A percentile compares a stretch with the other conserved stretches of the same genome.
These are phyloP conservation scores for Otis tarda DNA, from an alignment of 2,113 vertebrate genomes.

Conservation along the genomic window DNA sequence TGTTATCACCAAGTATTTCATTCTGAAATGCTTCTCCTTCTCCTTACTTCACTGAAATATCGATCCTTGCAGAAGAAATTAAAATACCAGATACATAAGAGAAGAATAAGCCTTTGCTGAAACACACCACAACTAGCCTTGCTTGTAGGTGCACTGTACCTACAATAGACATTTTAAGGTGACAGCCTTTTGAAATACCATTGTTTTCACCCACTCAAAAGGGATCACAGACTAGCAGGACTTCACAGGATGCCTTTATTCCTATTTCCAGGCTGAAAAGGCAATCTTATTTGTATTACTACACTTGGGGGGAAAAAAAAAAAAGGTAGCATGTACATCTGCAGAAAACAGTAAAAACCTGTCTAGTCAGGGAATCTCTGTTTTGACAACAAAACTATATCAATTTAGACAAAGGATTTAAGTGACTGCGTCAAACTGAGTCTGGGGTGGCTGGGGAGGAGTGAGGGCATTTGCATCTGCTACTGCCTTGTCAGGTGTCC, in stretches of 20 bases:
- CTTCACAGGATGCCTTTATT: neutral
- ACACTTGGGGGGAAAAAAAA: neutral
- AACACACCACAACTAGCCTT: neutral
- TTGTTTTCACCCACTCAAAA: neutral
- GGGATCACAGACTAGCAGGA: neutral
- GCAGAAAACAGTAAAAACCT: neutral
- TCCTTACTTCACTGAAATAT: neutral
- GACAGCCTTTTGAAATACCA: neutral
- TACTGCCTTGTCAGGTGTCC: neutral
- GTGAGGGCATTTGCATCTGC: neutral
- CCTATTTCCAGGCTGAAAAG: neutral
- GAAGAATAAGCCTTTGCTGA: neutral
- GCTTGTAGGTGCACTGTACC: neutral
- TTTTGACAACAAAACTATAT: neutral
- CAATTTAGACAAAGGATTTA: neutral
- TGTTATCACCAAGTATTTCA: neutral
- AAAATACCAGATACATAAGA: neutral
- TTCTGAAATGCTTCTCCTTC: neutral
- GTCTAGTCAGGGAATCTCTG: neutral
- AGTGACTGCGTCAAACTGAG: neutral
- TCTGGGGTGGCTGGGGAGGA: neutral
- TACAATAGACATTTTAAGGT: neutral
- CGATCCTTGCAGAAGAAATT: neutral
- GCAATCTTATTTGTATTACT: neutral
- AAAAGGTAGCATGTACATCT: neutral